Percentiles rank a stretch among this genome's conserved stretches.
Evolutionary conservation across 2,797 vertebrate genomes (phyloP).

Genomic region (Taenioides sp.): DNA sequence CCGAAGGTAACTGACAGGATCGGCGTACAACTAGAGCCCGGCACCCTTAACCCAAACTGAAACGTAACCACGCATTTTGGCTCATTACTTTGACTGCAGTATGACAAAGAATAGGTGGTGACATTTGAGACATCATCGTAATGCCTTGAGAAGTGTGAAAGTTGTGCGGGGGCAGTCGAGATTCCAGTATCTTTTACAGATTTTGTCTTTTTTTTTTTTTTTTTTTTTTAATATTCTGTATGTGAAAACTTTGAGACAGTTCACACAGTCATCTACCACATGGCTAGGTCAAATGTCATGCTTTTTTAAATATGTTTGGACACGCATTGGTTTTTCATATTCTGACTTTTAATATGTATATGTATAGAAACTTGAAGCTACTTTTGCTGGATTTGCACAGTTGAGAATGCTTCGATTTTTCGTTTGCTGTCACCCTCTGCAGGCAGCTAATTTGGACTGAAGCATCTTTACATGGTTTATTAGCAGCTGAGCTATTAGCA

Average conservation of each 20-base stretch:
- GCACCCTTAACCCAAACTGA: background rate
- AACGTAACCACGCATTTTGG: background rate
- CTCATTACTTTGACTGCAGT: conserved; percentile 11
- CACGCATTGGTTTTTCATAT: background rate
- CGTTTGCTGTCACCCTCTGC: too few species aligned
- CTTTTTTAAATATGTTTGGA: too few species aligned
- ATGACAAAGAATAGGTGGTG: conserved; percentile 6
- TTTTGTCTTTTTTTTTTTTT: background rate
- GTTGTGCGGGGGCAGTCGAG: background rate
- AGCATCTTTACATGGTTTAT: too few species aligned
- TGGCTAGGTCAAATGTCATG: too few species aligned
- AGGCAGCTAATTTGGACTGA: too few species aligned
- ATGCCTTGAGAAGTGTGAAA: background rate
- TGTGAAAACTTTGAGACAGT: background rate
- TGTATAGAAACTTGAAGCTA: background rate
- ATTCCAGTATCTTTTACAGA: background rate
- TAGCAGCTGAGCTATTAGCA: too few species aligned
- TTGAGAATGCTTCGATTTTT: too few species aligned
- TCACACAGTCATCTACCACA: too few species aligned
- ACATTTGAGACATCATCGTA: background rate
- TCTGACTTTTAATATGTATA: background rate
- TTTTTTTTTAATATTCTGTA: background rate
- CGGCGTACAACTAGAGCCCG: conserved; percentile 10
- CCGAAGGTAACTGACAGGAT: conserved; percentile 52
- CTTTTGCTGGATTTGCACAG: background rate